These are phyloP conservation scores for Liparis tanakae DNA, from an alignment of 2,797 vertebrate species.

Conservation along the genomic window DNA sequence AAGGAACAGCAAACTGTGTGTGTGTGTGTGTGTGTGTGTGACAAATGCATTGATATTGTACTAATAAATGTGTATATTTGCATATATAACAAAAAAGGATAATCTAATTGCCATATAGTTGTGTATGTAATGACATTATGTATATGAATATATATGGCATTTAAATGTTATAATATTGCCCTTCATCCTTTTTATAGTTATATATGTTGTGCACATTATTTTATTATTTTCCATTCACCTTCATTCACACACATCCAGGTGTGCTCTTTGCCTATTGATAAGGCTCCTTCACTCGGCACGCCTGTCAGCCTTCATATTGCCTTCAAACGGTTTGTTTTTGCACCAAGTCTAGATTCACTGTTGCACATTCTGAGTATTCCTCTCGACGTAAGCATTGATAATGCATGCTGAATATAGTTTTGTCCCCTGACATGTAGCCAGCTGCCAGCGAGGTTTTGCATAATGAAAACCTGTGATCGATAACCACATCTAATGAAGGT, in stretches of 20 bases:
- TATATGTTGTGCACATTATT: conserved; percentile 1
- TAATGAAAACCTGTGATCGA: conserved; percentile 48
- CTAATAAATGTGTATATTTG: no score
- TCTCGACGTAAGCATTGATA: conserved; percentile 25
- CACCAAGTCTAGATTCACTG: conserved; percentile 2
- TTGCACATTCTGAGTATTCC: conserved; percentile 6
- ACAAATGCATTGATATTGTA: no score
- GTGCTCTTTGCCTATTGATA: conserved; percentile 16
- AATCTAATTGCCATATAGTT: no score
- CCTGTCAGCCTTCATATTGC: conserved; percentile 18
- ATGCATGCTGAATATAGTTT: conserved; percentile 24
- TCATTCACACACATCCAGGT: conserved; percentile 1
- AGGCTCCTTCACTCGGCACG: conserved; percentile 15
- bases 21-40: no score
- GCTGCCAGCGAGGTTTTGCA: conserved; percentile 31
- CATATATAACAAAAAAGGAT: no score
- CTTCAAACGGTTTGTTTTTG: conserved; percentile 23
- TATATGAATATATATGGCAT: not conserved
- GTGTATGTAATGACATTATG: no score
- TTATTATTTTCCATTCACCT: conserved; percentile 5
- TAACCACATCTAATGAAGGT: conserved; percentile 22
- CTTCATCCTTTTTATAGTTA: not conserved
- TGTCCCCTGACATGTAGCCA: not conserved
- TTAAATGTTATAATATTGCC: conserved; percentile 12
- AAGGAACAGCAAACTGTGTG: no score